Conservation (phyloP, 2,113 vertebrate genomes). For the Pluvialis apricaria region DNA sequence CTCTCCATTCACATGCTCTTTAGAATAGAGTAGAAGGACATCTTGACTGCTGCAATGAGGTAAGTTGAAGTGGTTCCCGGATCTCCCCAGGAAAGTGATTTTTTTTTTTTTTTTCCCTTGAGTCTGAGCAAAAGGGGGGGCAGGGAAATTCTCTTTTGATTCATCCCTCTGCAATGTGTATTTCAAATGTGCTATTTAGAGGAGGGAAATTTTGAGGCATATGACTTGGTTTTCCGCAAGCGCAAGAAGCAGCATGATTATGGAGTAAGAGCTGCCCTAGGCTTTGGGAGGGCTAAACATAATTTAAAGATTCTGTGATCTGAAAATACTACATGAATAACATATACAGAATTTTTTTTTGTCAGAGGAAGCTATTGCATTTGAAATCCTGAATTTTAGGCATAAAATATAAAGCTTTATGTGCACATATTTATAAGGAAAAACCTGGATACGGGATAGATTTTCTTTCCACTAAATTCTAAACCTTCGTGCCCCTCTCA, state of each 20-base stretch:
- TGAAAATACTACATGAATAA: not conserved
- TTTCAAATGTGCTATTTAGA: not conserved
- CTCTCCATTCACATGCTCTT: not conserved
- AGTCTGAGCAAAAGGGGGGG: not conserved
- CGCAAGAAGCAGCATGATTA: not conserved
- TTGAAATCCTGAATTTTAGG: not conserved
- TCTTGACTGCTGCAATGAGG: not conserved
- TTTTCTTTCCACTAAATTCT: not conserved
- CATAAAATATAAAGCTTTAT: not conserved
- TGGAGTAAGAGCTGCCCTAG: not conserved
- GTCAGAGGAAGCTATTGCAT: not conserved
- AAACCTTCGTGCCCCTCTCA: not conserved
- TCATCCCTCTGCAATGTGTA: not conserved
- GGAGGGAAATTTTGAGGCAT: not conserved
- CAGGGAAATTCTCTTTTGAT: not conserved
- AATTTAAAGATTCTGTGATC: not conserved
- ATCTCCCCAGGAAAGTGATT: not conserved
- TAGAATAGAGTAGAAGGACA: not conserved
- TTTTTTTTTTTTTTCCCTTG: not conserved
- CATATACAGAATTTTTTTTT: not conserved
- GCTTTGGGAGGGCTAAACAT: not conserved
- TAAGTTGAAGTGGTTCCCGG: not conserved
- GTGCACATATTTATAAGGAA: not conserved
- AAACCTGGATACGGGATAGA: not conserved
- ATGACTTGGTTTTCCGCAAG: not conserved